Percentiles rank a stretch among this genome's conserved stretches.
Conservation (phyloP, 2,797 vertebrate genomes). For the Dendrocincla tyrannina region DNA sequence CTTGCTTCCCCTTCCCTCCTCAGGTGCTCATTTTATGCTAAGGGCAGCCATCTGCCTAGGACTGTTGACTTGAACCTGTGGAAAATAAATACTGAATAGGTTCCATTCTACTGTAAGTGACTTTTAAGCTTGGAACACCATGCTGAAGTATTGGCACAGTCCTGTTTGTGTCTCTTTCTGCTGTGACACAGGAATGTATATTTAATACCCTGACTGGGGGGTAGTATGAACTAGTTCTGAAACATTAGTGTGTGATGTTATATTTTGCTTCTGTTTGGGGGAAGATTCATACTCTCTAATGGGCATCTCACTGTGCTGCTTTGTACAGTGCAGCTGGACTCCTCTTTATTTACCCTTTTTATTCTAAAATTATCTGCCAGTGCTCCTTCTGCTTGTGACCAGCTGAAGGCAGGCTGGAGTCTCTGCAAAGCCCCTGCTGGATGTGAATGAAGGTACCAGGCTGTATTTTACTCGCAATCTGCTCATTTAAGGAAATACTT, state of each 20-base stretch:
- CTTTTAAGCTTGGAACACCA: conserved; percentile 41
- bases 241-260: background rate
- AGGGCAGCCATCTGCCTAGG: conserved; percentile 72
- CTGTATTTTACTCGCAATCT: background rate
- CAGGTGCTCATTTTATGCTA: conserved; percentile 68
- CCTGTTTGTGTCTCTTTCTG: conserved; percentile 21
- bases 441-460: fast-evolving
- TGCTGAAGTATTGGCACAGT: background rate
- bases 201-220: conserved; percentile 27
- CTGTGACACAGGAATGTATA: background rate
- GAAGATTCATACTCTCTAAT: conserved; percentile 18
- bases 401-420: background rate
- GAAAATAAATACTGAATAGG: conserved; percentile 60
- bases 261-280: background rate
- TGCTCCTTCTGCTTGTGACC: background rate
- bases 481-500: background rate
- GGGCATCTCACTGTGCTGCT: background rate
- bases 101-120: conserved; percentile 39
- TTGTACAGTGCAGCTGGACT: conserved; percentile 2
- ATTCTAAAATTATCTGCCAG: background rate
- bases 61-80: conserved; percentile 53
- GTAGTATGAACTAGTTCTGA: background rate
- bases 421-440: background rate
- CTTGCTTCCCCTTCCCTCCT: conserved; percentile 43
- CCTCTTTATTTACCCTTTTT: conserved; percentile 15